phyloP scores from a whole-genome alignment of 2,113 vertebrate species.

The Muntiacus reevesi region DNA sequence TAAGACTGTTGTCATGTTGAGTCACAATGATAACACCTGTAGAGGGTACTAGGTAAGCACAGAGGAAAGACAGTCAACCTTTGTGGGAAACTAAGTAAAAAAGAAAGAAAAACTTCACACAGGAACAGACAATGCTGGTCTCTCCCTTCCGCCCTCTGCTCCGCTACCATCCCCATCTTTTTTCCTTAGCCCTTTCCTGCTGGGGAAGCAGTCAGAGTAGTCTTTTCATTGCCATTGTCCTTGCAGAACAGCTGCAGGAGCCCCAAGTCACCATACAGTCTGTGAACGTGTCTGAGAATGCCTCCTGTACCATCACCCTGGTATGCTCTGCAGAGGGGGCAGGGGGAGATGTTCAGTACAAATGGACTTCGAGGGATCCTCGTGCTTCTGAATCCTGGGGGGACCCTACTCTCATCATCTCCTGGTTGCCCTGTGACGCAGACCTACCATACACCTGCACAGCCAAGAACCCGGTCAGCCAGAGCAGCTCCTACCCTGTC shows the following conservation, averaged over 20 bases:
- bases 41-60: not conserved
- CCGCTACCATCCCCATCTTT: not conserved
- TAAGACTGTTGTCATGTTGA: not conserved
- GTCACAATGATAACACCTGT: not conserved
- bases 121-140: not conserved
- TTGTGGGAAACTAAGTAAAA: not conserved
- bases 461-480: not conserved
- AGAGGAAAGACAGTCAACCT: not conserved
- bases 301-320: not conserved
- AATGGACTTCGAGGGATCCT: not conserved
- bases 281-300: not conserved
- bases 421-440: not conserved
- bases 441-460: not conserved
- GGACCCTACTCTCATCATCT: not conserved
- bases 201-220: not conserved
- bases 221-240: not conserved
- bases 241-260: constrained; percentile 2
- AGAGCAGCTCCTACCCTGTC: not conserved
- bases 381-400: not conserved
- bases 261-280: not conserved
- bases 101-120: not conserved
- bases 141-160: not conserved
- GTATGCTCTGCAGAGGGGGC: not conserved
- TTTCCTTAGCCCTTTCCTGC: not conserved
- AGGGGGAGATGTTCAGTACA: not conserved